Evolutionary conservation across 2,113 vertebrate genomes (phyloP).

Genomic region (Passer montanus): DNA sequence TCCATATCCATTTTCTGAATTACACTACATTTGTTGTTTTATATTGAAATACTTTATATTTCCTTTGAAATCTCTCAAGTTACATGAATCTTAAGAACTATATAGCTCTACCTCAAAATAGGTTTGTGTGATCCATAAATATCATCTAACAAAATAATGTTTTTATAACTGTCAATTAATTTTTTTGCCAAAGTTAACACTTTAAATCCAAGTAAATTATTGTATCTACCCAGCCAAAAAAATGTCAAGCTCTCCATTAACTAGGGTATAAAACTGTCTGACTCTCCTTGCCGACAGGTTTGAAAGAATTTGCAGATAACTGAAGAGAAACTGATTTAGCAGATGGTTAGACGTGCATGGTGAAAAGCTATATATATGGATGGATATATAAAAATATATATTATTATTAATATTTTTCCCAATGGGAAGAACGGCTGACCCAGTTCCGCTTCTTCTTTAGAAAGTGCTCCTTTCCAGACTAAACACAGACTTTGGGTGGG

Average conservation of each 20-base stretch:
- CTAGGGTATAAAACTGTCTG: conserved; percentile 62
- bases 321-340: conserved; percentile 61
- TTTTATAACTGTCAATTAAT: conserved; percentile 60
- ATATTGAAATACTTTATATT: conserved; percentile 7
- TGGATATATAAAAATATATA: conserved; percentile 3
- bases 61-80: conserved; percentile 49
- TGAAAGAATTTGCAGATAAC: conserved; percentile 66
- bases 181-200: conserved; percentile 65
- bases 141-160: conserved; percentile 59
- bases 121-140: conserved; percentile 50
- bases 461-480: conserved; percentile 59
- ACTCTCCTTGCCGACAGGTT: conserved; percentile 42
- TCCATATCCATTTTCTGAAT: neutral
- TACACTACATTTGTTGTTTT: neutral
- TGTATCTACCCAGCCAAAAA: conserved; percentile 44
- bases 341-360: conserved; percentile 53
- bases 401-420: conserved; percentile 62
- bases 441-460: conserved; percentile 47
- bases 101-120: conserved; percentile 45
- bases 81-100: conserved; percentile 10
- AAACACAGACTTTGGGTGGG: conserved; percentile 71
- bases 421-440: conserved; percentile 46
- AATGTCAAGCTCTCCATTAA: conserved; percentile 59
- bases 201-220: conserved; percentile 60
- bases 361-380: conserved; percentile 45